A percentile compares a stretch with the other conserved stretches of the same genome.
Conservation (phyloP, 2,888 invertebrate species). For the Zygothrica quintamaculata region DNA sequence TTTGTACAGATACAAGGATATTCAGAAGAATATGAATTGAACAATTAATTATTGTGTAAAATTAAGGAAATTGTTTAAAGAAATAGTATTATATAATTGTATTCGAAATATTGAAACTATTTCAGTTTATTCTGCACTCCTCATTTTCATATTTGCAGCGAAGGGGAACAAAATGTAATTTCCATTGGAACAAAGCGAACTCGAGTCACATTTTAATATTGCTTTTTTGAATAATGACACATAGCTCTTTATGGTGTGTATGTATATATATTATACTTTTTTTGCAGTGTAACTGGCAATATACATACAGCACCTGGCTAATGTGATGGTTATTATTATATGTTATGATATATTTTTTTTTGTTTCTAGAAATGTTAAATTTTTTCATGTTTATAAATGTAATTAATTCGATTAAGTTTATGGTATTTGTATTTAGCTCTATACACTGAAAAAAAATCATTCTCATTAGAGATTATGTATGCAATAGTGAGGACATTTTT, state of each 20-base stretch:
- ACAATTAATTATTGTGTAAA: no score
- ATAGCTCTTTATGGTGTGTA: slow-evolving; percentile 35
- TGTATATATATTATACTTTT: slow-evolving; percentile 5
- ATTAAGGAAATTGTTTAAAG: no score
- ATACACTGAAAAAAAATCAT: slow-evolving; percentile 24
- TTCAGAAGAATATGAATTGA: no score
- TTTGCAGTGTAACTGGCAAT: slow-evolving; percentile 7
- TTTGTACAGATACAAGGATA: slow-evolving; percentile 55
- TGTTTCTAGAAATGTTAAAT: no score
- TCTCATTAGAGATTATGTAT: slow-evolving; percentile 39
- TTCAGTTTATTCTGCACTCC: no score
- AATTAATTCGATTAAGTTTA: slow-evolving; percentile 42
- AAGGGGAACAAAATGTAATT: background rate
- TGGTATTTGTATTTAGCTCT: slow-evolving; percentile 26
- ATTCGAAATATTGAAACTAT: no score
- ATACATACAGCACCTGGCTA: slow-evolving; percentile 35
- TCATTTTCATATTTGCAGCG: no score
- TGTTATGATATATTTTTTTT: no score
- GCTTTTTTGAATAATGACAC: slow-evolving; percentile 69
- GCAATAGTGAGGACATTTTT: no score
- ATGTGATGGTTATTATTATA: slow-evolving; percentile 48
- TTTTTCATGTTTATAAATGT: slow-evolving; percentile 24
- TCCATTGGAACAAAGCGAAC: slow-evolving; percentile 40
- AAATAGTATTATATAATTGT: no score
- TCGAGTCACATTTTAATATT: slow-evolving; percentile 70